Conservation (phyloP, 2,888 invertebrate genomes). For the Stomorhina lunata region DNA sequence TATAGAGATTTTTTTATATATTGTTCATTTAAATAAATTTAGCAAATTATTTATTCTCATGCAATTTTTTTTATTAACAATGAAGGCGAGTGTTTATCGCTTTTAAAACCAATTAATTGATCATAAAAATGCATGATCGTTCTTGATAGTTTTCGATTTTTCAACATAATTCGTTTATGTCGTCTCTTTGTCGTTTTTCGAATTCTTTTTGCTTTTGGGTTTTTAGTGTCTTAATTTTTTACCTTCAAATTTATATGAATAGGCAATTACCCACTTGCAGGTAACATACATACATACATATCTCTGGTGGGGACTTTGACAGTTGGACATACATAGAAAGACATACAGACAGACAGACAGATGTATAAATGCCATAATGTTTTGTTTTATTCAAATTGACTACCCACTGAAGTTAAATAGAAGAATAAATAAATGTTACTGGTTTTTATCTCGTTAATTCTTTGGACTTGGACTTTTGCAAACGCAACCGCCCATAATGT, state of each 20-base stretch:
- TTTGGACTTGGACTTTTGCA: constrained; percentile 21
- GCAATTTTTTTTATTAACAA: background rate
- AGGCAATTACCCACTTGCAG: background rate
- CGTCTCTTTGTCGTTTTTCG: constrained; percentile 38
- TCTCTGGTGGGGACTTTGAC: constrained; percentile 23
- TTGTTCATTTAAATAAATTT: background rate
- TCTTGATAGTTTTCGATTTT: constrained; percentile 38
- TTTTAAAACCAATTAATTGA: constrained; percentile 44
- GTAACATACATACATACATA: background rate
- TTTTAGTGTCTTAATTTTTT: background rate
- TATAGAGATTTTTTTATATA: constrained; percentile 4
- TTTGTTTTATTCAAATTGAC: constrained; percentile 36
- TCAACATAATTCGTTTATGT: constrained; percentile 56
- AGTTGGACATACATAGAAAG: too few relatives aligned
- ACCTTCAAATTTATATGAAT: background rate
- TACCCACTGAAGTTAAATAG: constrained; percentile 48
- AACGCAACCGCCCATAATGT: constrained; percentile 37
- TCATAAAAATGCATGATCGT: constrained; percentile 50
- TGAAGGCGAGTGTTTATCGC: background rate
- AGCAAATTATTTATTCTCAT: constrained; percentile 27
- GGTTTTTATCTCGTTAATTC: background rate
- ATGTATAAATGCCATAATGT: constrained; percentile 18
- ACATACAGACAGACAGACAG: too few relatives aligned
- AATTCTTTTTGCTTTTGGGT: background rate
- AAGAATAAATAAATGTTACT: constrained; percentile 18